Conservation (phyloP, 2,888 invertebrate genomes). For the Oligia latruncula region DNA sequence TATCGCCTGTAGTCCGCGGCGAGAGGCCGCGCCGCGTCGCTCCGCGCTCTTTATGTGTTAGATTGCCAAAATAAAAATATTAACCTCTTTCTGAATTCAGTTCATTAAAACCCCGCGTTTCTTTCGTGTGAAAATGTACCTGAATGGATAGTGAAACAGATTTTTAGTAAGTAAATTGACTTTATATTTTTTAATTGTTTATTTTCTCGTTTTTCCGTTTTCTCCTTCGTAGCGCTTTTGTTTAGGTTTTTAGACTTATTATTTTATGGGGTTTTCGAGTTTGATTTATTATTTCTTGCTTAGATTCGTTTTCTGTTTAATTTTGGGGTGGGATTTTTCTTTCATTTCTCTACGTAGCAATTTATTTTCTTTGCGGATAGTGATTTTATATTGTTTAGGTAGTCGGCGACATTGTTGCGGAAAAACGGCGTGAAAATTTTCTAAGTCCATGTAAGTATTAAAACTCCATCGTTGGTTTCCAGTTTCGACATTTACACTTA, state of each 20-base stretch:
- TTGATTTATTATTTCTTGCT: background rate
- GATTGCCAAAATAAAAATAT: conserved; percentile 47
- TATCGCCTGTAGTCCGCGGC: conserved; percentile 27
- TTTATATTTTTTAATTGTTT: conserved; percentile 15
- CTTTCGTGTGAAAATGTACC: conserved; percentile 1
- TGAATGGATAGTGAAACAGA: background rate
- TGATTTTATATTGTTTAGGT: background rate
- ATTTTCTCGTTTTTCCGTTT: conserved; percentile 29
- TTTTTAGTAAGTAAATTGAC: conserved; percentile 35
- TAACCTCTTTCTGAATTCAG: conserved; percentile 11
- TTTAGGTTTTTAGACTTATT: conserved; percentile 12
- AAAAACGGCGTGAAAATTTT: background rate
- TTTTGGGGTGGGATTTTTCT: background rate
- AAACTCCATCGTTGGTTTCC: background rate
- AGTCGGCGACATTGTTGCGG: background rate
- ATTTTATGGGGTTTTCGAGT: background rate
- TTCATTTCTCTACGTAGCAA: background rate
- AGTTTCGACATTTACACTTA: background rate
- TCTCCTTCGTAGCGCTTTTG: conserved; percentile 12
- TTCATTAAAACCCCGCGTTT: conserved; percentile 4
- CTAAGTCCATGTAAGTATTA: background rate
- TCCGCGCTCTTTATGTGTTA: conserved; percentile 11
- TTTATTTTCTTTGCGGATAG: background rate
- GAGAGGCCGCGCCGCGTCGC: conserved; percentile 39
- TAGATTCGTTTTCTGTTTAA: background rate